A percentile compares a stretch with the other conserved stretches of the same genome.
Conservation (phyloP, 2,888 invertebrate genomes). For the Tricholauxania praeusta region DNA sequence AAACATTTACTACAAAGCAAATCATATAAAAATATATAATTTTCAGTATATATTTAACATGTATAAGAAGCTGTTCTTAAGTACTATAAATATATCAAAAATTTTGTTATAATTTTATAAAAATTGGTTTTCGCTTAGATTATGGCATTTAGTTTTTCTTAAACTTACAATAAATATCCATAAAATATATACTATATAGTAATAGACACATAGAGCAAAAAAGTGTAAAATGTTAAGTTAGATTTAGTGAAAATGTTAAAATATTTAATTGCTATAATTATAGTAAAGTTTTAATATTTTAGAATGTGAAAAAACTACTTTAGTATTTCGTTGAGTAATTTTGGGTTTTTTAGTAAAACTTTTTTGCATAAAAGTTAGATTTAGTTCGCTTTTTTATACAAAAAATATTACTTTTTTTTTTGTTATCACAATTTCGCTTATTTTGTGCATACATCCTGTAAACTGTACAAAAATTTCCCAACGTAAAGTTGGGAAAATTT, state of each 20-base stretch:
- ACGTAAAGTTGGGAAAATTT: too few relatives aligned
- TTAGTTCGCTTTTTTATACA: slow-evolving; percentile 4
- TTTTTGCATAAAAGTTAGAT: neutral
- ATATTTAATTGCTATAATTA: too few relatives aligned
- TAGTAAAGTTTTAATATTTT: too few relatives aligned
- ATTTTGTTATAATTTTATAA: neutral
- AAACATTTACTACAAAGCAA: slow-evolving; percentile 27
- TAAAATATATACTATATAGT: slow-evolving; percentile 15
- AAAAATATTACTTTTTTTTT: slow-evolving; percentile 17
- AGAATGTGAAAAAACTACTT: slow-evolving; percentile 13
- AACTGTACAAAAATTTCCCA: slow-evolving; percentile 32
- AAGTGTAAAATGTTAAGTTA: slow-evolving; percentile 2
- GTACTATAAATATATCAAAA: slow-evolving; percentile 14
- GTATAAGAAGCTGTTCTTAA: slow-evolving; percentile 23
- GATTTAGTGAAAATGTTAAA: too few relatives aligned
- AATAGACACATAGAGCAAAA: slow-evolving; percentile 33
- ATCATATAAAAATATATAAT: slow-evolving; percentile 28
- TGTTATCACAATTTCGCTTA: slow-evolving; percentile 52
- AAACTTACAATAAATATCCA: neutral
- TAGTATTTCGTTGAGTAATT: slow-evolving; percentile 13
- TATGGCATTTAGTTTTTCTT: too few relatives aligned
- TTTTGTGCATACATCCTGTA: slow-evolving; percentile 28
- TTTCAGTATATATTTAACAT: slow-evolving; percentile 9
- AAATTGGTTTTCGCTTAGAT: neutral
- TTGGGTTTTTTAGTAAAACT: neutral